Conservation (phyloP, 2,797 vertebrate genomes). For the Sphenodon punctatus region DNA sequence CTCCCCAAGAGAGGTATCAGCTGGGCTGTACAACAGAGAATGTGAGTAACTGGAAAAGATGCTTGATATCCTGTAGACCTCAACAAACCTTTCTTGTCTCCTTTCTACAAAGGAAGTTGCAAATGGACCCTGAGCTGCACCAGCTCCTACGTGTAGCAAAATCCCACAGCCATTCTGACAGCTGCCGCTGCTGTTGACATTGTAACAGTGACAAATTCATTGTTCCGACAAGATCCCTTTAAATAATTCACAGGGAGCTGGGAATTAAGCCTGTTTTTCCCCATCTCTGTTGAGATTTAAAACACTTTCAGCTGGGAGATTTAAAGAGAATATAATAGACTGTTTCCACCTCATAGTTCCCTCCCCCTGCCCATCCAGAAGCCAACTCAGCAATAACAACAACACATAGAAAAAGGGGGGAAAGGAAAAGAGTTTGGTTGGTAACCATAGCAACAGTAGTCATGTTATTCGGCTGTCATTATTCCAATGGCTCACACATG, state of each 20-base stretch:
- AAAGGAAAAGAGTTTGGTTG: slow-evolving; percentile 58
- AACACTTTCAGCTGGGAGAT: slow-evolving; percentile 51
- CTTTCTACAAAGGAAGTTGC: neutral
- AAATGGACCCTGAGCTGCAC: neutral
- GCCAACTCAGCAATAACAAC: slow-evolving; percentile 40
- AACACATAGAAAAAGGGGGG: slow-evolving; percentile 9
- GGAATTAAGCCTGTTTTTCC: slow-evolving; percentile 68
- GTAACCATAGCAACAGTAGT: slow-evolving; percentile 66
- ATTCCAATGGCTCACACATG: slow-evolving; percentile 60
- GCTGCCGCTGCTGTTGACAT: slow-evolving; percentile 45
- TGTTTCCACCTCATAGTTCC: neutral
- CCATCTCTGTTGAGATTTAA: slow-evolving; percentile 60
- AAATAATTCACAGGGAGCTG: slow-evolving; percentile 70
- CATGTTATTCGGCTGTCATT: slow-evolving; percentile 69
- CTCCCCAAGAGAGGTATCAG: neutral
- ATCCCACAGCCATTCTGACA: slow-evolving; percentile 43
- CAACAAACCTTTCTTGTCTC: neutral
- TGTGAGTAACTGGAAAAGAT: rapidly evolving
- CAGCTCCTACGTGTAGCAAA: slow-evolving; percentile 41
- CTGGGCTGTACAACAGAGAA: rapidly evolving
- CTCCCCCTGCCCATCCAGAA: slow-evolving; percentile 28
- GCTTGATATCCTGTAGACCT: neutral
- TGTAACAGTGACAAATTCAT: slow-evolving; percentile 66
- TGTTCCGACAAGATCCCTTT: slow-evolving; percentile 66
- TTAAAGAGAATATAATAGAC: slow-evolving; percentile 51